Conservation (phyloP, 1,140 invertebrate species). For the Drosophila azteca region DNA sequence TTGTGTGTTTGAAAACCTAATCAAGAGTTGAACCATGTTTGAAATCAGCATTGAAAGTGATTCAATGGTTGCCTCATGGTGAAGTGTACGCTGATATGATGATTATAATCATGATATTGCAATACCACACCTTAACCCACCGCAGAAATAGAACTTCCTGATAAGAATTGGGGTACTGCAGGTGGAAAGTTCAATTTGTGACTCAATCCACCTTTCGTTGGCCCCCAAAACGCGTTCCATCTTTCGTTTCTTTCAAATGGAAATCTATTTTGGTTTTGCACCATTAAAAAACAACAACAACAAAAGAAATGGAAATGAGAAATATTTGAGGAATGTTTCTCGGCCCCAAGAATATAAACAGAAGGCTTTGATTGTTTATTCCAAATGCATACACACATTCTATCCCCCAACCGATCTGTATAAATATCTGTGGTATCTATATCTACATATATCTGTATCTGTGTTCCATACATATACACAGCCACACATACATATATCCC, state of each 20-base stretch:
- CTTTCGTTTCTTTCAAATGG: slow-evolving; percentile 5
- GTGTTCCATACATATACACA: too few relatives aligned
- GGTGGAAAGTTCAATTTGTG: too few relatives aligned
- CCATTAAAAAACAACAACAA: not conserved
- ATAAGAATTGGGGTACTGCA: too few relatives aligned
- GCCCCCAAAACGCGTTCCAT: not conserved
- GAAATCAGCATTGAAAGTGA: too few relatives aligned
- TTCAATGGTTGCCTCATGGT: too few relatives aligned
- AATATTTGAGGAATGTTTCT: slow-evolving; percentile 43
- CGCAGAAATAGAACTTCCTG: too few relatives aligned
- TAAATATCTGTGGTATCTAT: slow-evolving; percentile 17
- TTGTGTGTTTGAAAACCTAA: too few relatives aligned
- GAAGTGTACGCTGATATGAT: too few relatives aligned
- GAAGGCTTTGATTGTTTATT: slow-evolving; percentile 63
- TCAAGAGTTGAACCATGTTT: too few relatives aligned
- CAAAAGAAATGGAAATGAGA: slow-evolving; percentile 17
- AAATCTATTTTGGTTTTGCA: slow-evolving; percentile 5
- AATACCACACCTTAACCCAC: too few relatives aligned
- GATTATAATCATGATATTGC: too few relatives aligned
- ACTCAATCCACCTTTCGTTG: too few relatives aligned
- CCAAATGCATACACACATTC: slow-evolving; percentile 29
- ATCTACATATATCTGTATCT: slow-evolving; percentile 15
- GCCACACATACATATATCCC: slow-evolving; percentile 2
- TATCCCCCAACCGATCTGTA: slow-evolving; percentile 20
- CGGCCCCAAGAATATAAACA: slow-evolving; percentile 49